These are phyloP conservation scores for Parasteatoda lunata DNA, from an alignment of 2,888 invertebrate genomes.

Conservation along the genomic window DNA sequence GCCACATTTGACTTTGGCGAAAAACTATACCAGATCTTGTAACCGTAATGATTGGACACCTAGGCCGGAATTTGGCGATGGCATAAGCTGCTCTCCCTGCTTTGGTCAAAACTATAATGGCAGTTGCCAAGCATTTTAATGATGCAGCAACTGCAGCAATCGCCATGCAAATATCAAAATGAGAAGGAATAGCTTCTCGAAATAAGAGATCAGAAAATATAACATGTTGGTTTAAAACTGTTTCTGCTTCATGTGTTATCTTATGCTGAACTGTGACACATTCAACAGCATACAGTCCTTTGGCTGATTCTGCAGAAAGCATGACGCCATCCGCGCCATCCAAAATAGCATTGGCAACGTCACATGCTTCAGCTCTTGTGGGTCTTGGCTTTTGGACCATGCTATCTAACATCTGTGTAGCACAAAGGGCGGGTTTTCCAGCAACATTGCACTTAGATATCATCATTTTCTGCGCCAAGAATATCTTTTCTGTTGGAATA, in stretches of 20 bases:
- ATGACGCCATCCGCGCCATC: background rate
- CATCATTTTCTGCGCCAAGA: slow-evolving; percentile 42
- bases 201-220: slow-evolving; percentile 67
- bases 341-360: background rate
- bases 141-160: slow-evolving; percentile 96
- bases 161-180: slow-evolving; percentile 91
- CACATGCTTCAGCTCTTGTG: background rate
- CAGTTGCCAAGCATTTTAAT: slow-evolving; percentile 88
- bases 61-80: slow-evolving; percentile 92
- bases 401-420: slow-evolving; percentile 65
- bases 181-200: slow-evolving; percentile 77
- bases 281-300: background rate
- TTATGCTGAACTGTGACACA: slow-evolving; percentile 81
- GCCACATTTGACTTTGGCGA: slow-evolving; percentile 91
- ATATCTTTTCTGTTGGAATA: slow-evolving; percentile 10
- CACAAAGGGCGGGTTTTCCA: slow-evolving; percentile 51
- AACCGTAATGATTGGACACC: slow-evolving; percentile 94
- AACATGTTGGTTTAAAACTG: slow-evolving; percentile 78
- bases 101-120: slow-evolving; percentile 91
- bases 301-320: background rate
- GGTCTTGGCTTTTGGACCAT: slow-evolving; percentile 43
- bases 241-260: slow-evolving; percentile 96
- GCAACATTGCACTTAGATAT: slow-evolving; percentile 11
- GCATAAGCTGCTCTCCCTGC: slow-evolving; percentile 83
- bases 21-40: slow-evolving; percentile 88